phyloP scores from a whole-genome alignment of 1,140 invertebrate genomes.

The Platorchestia sp. region DNA sequence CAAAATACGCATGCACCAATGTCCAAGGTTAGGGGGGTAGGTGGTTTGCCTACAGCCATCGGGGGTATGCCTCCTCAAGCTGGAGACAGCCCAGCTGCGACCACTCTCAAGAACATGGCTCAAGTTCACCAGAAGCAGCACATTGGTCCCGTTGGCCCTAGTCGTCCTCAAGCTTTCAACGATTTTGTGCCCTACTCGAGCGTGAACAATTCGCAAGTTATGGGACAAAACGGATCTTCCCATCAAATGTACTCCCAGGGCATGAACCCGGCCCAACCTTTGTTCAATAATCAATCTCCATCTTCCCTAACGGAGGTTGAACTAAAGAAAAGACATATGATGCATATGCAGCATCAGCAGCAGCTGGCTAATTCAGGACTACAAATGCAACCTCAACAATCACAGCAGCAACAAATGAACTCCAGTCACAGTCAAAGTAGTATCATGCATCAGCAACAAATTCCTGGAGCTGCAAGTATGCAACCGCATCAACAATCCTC shows the following conservation, averaged over 20 bases:
- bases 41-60: not conserved
- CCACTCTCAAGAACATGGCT: slow-evolving; percentile 43
- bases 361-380: not conserved
- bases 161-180: slow-evolving; percentile 16
- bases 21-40: not conserved
- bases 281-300: not conserved
- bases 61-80: slow-evolving; percentile 5
- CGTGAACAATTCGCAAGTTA: not conserved
- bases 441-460: not conserved
- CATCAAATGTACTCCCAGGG: slow-evolving; percentile 26
- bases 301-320: slow-evolving; percentile 19
- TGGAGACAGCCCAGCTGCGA: slow-evolving; percentile 36
- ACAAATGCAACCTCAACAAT: not conserved
- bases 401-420: not conserved
- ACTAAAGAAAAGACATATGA: slow-evolving; percentile 37
- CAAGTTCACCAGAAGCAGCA: slow-evolving; percentile 48
- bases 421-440: not conserved
- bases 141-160: slow-evolving; percentile 11
- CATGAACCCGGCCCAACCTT: not conserved
- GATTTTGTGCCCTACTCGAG: not conserved
- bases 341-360: slow-evolving; percentile 18
- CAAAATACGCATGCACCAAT: slow-evolving; percentile 5
- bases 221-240: not conserved
- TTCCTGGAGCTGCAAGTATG: not conserved
- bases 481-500: slow-evolving; percentile 10